Conservation (phyloP, 2,888 invertebrate genomes). For the Drosophila formosana region DNA sequence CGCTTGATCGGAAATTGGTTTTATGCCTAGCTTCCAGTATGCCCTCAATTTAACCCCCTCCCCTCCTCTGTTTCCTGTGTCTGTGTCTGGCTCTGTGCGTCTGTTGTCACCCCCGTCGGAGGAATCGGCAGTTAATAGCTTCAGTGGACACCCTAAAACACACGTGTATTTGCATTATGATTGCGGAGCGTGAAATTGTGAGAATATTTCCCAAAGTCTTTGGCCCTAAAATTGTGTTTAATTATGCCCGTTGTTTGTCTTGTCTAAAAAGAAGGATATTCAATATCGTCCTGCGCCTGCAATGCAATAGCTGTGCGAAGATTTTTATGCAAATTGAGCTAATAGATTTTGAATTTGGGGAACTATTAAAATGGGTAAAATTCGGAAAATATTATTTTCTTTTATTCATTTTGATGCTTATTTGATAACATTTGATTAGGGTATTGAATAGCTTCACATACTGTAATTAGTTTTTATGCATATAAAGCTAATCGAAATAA, state of each 20-base stretch:
- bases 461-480: too few species aligned
- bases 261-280: slow-evolving; percentile 54
- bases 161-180: slow-evolving; percentile 53
- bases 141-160: slow-evolving; percentile 72
- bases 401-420: too few species aligned
- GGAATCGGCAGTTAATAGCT: slow-evolving; percentile 66
- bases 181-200: slow-evolving; percentile 78
- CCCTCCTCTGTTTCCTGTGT: slow-evolving; percentile 64
- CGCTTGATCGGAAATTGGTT: slow-evolving; percentile 82
- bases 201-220: slow-evolving; percentile 56
- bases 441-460: too few species aligned
- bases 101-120: slow-evolving; percentile 51
- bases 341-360: not conserved
- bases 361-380: not conserved
- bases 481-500: too few species aligned
- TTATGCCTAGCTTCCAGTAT: slow-evolving; percentile 68
- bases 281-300: slow-evolving; percentile 56
- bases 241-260: slow-evolving; percentile 55
- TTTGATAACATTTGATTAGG: too few species aligned
- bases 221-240: slow-evolving; percentile 64
- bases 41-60: slow-evolving; percentile 32
- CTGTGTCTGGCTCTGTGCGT: not conserved
- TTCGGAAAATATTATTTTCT: not conserved
- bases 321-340: slow-evolving; percentile 61
- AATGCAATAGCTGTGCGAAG: slow-evolving; percentile 78